Conservation (phyloP, 2,113 vertebrate genomes). For the Ageneiosus marmoratus region DNA sequence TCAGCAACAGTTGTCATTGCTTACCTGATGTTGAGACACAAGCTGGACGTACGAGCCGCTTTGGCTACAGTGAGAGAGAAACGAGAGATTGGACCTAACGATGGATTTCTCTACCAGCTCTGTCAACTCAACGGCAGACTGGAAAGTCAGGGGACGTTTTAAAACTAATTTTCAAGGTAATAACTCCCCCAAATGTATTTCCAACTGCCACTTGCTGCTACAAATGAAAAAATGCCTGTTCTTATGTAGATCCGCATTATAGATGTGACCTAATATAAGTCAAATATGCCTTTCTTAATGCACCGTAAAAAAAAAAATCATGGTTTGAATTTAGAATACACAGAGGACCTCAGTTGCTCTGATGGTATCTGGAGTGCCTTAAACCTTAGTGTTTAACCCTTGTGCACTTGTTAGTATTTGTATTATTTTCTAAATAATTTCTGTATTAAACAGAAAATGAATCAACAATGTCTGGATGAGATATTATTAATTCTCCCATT, state of each 20-base stretch:
- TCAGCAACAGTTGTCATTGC: conserved; percentile 89
- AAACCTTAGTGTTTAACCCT: neutral
- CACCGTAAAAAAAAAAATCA: neutral
- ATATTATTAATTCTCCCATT: neutral
- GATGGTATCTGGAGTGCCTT: too few relatives aligned
- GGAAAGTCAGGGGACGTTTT: conserved; percentile 68
- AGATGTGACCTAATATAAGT: neutral
- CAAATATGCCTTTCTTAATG: neutral
- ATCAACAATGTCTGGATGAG: neutral
- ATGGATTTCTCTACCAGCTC: conserved; percentile 91
- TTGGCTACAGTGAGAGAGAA: conserved; percentile 81
- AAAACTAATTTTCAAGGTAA: neutral
- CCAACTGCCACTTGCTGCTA: too few relatives aligned
- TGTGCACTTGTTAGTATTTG: neutral
- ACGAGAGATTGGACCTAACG: conserved; percentile 94
- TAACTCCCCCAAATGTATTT: neutral
- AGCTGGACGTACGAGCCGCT: conserved; percentile 81
- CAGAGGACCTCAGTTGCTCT: too few relatives aligned
- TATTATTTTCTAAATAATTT: neutral
- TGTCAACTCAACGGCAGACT: conserved; percentile 84
- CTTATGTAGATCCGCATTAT: neutral
- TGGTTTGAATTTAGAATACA: neutral
- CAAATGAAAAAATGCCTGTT: neutral
- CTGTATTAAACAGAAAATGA: neutral
- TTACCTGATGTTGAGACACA: conserved; percentile 88